Evolutionary conservation across 2,113 vertebrate genomes (phyloP).

Genomic region (Sakesphorus luctuosus): DNA sequence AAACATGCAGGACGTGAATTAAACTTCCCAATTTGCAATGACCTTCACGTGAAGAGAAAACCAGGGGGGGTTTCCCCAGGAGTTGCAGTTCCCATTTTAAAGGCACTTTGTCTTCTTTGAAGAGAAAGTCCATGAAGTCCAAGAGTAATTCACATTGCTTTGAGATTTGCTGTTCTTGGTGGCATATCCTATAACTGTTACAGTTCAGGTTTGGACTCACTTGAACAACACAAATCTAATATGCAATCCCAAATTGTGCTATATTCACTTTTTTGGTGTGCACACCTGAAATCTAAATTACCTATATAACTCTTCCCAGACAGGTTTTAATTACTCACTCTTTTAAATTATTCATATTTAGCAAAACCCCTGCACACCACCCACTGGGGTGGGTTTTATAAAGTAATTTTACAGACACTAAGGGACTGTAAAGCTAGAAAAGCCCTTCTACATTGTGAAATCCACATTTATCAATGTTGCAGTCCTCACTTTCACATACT

Average conservation of each 20-base stretch:
- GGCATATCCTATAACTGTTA: not conserved
- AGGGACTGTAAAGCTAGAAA: not conserved
- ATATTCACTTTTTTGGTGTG: not conserved
- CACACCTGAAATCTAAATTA: not conserved
- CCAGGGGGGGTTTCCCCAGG: not conserved
- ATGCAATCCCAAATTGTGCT: not conserved
- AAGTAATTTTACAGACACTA: not conserved
- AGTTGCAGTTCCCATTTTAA: not conserved
- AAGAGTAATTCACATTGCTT: not conserved
- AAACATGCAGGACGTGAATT: not conserved
- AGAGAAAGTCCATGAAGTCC: not conserved
- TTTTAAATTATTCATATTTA: constrained; percentile 6
- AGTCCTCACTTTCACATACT: not conserved
- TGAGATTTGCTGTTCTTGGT: not conserved
- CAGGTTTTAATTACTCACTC: constrained; percentile 6
- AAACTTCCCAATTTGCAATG: not conserved
- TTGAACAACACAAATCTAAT: not conserved
- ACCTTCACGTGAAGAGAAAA: not conserved
- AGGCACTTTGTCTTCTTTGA: not conserved
- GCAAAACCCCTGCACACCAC: not conserved
- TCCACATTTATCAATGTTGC: not conserved
- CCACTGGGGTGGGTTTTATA: not conserved
- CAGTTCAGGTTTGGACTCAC: not conserved
- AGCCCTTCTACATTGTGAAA: not conserved
- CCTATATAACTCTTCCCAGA: not conserved